phyloP scores from a whole-genome alignment of 2,888 invertebrate genomes.

The Nephrotoma appendiculata region DNA sequence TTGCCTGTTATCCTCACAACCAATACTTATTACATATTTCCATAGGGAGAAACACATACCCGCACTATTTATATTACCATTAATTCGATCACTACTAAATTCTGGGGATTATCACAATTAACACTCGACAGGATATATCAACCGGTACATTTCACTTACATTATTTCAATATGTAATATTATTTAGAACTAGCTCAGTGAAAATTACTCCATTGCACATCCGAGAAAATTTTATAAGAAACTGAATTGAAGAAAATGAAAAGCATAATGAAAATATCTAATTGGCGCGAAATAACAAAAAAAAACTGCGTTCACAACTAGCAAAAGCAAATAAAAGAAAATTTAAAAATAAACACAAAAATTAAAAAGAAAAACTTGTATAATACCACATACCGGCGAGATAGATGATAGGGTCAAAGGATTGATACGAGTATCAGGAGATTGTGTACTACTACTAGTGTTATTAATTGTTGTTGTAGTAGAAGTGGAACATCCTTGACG shows the following conservation, averaged over 20 bases:
- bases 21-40: too few relatives aligned
- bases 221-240: neutral
- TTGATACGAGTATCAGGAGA: neutral
- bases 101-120: neutral
- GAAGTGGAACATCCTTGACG: neutral
- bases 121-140: neutral
- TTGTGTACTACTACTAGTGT: neutral
- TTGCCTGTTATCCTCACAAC: too few relatives aligned
- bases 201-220: neutral
- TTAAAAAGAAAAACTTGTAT: neutral
- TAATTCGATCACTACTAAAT: too few relatives aligned
- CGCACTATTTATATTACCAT: too few relatives aligned
- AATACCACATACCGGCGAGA: neutral
- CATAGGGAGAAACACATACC: too few relatives aligned
- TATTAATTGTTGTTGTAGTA: neutral
- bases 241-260: neutral
- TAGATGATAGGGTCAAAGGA: neutral
- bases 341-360: neutral
- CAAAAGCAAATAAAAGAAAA: neutral
- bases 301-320: neutral
- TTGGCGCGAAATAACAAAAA: neutral
- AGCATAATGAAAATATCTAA: neutral
- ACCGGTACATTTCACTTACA: neutral
- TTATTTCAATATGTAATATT: neutral
- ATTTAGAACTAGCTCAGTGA: neutral